Base-by-base conservation (phyloP, 2,888 invertebrate species). In the Rosalia funebris region DNA sequence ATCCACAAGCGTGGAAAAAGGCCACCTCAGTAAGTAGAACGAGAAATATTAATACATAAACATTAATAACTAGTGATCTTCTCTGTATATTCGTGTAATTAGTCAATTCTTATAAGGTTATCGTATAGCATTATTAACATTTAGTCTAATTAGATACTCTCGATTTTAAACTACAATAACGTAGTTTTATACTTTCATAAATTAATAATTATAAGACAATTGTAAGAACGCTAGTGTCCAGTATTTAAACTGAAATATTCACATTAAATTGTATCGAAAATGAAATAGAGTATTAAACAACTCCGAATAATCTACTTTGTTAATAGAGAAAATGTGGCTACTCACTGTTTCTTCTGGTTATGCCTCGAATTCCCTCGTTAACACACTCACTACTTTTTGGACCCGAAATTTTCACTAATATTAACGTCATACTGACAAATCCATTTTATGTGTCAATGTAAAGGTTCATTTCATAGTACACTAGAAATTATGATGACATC, bases 1-100 rank as follows among this genome's bases (percentile, higher is more conserved):
- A 42, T 31, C 36, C 41, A 62, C 45, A 57, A 68, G 61, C 68
- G 64, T 65, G 52, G 57, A 70, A 68, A 63, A 66, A 61, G 63
- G 59, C 45, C 59, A 50, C 17, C 7, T n/a, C 10, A 48, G 14
- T 48, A 66, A 70, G 59, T 65, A 64, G 70, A 65, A 63, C 70
- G 63, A 37, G 61, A 68, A 66, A 54, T 58, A 48, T 56, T 37
- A 45, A 42, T 34, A 32, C n/a, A 48, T 12, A 9, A 39, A 34
- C 11, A 11, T 34, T 41, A 31, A 39, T 20, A 39, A 50, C 11
- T 31, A 39, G 37, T 20, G 50, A 39, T 39, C 31, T 31, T 20
- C 48, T 48, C 20, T 20, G n/a, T n/a, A n/a, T n/a, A n/a, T n/a
- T 31, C 50, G n/a, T 31, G 25, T 50, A 50, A 50, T 50, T 50